Evolutionary conservation across 2,888 invertebrate genomes (phyloP), one percentile per base, ranked within the genome.

Genomic region (Sturmia bella): DNA sequence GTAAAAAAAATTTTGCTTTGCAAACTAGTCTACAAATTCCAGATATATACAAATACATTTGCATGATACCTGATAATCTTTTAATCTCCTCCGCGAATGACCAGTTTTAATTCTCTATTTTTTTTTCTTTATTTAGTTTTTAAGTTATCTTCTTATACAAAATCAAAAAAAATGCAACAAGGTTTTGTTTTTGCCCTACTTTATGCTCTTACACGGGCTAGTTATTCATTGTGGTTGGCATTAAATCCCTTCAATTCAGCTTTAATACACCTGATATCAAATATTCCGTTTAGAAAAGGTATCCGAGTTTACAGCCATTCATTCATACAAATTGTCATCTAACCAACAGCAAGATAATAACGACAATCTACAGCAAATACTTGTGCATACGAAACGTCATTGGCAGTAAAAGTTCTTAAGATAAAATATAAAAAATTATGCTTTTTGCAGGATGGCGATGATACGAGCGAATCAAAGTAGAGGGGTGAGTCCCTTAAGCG

Each of bases 251-350:
- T 24, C 43, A 68, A 72, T 54, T 56, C 19, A 63, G 50, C 64
- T 45, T 45, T 69, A 76, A 69, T 41, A 59, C 76, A 73, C 82
- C 85, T 84, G 86, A 82, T 85, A 84, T 83, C 85, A 85, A 84
- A 86, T 85, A 83, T 84, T 78, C 83, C 79, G 69, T 73, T 70
- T 66, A 56, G 48, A 43, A 48, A 50, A 48, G 56, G 37, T 50
- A 72, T 78, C 72, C 59, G 15, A 50, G 3, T 59, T 37, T 37
- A 32, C 27, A 73, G 27, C 15, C 19, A 72, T 6, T 21, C 27
- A 52, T 17, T 21, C 27, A 52, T 17, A 61, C 19, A 45, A 61
- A 41, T 39, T 17, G 19, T 7, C 57, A 59, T 32, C 32, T 32
- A 57, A 57, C 15, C 48, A 48, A 32, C 57, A 24, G 50, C 5